Evolutionary conservation across 2,888 invertebrate genomes (phyloP), one percentile per base, ranked within the genome.

Genomic region (Oscheius sp.): DNA sequence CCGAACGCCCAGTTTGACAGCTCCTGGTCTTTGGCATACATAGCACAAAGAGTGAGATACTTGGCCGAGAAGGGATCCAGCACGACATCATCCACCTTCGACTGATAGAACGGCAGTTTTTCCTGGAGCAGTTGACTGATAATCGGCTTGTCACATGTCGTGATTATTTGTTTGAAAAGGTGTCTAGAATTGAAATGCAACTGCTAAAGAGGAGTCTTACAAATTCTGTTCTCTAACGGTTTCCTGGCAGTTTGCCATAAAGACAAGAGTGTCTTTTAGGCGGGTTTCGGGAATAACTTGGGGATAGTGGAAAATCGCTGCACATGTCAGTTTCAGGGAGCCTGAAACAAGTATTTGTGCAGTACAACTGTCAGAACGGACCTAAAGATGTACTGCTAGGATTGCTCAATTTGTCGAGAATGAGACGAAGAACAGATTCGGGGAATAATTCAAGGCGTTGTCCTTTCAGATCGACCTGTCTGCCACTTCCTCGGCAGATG

Each of bases 21-120:
- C 48, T 63, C 63, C 5, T 63, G n/a, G 50, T 63, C 48, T 63
- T 63, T 63, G 9, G 63, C 63, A 48, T 63, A 63, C 48, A 47
- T 63, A 11, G 48, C 63, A 63, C 63, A 63, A 21, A 63, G 47
- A 7, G 63, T 63, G 11, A 63, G 48, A 63, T 63, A 63, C 29
- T 63, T 48, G 29, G 63, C 48, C 32, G 63, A 63, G 32, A 63
- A 63, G 2, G 63, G 29, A 32, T 63, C 63, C 4, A 63, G 10
- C n/a, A 63, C 33, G 48, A 63, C 48, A 48, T 63, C 48, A 5
- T 63, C 63, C 21, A 21, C n/a, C 48, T 21, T 48, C 21, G 63
- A n/a, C 33, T 47, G 13, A 48, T 63, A 63, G 2, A 63, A 63
- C 4, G 63, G 63, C 11, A 63, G 2, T 63, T 63, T 63, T 3